Conservation (phyloP, 1,140 invertebrate species). For the Zaprionus gabonicus region DNA sequence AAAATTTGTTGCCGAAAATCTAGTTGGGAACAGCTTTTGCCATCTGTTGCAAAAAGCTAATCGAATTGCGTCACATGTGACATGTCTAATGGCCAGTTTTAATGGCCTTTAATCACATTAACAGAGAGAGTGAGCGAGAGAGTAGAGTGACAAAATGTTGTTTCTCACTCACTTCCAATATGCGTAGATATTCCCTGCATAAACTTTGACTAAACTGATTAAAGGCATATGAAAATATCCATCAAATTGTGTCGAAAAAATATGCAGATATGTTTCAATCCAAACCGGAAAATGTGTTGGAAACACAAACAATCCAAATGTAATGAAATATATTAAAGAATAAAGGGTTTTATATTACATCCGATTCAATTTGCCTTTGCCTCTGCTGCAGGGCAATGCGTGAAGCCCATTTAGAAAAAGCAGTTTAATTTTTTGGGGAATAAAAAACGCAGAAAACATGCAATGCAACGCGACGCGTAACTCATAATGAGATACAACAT, state of each 20-base stretch:
- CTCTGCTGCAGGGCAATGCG: background rate
- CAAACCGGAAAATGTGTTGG: background rate
- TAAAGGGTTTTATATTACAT: background rate
- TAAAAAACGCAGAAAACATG: constrained; percentile 30
- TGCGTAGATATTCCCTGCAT: background rate
- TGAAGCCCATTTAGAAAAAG: constrained; percentile 27
- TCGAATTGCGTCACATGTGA: constrained; percentile 60
- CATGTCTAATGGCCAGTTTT: constrained; percentile 54
- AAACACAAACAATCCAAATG: background rate
- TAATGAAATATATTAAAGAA: background rate
- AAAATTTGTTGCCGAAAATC: constrained; percentile 38
- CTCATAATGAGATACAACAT: constrained; percentile 39
- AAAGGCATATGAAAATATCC: background rate
- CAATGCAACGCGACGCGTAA: constrained; percentile 38
- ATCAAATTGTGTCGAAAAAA: background rate
- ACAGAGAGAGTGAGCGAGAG: background rate
- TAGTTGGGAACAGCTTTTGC: constrained; percentile 37
- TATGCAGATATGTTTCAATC: background rate
- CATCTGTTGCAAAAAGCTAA: constrained; percentile 39
- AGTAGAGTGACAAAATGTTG: constrained; percentile 3
- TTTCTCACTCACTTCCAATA: background rate
- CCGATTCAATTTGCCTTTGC: background rate
- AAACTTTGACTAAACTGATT: background rate
- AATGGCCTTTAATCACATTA: constrained; percentile 31
- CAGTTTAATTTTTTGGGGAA: constrained; percentile 1